These are phyloP conservation scores for Micrastur ruficollis DNA, from an alignment of 2,797 vertebrate genomes.

Conservation along the genomic window DNA sequence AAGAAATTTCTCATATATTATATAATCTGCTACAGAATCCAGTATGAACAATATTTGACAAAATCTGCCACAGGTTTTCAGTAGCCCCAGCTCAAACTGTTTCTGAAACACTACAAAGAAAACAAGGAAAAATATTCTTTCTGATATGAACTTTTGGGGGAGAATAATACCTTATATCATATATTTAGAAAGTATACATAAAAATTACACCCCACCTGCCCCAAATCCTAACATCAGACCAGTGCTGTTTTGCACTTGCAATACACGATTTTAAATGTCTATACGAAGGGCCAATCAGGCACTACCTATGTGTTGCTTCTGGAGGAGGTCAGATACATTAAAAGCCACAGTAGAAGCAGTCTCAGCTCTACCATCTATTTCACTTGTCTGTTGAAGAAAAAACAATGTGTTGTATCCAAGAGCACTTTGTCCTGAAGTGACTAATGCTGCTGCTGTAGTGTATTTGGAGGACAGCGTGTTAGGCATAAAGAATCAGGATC, in stretches of 20 bases:
- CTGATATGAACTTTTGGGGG: neutral
- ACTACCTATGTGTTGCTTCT: neutral
- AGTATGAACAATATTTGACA: neutral
- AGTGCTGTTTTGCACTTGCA: neutral
- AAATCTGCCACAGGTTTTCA: neutral
- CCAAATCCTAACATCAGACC: neutral
- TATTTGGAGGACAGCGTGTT: conserved; percentile 36
- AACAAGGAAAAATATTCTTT: neutral
- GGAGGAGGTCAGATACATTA: neutral
- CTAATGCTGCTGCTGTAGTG: neutral
- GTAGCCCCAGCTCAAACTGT: neutral
- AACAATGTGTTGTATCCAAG: neutral
- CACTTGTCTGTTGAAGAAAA: conserved; percentile 20
- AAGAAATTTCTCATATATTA: neutral
- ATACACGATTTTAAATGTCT: neutral
- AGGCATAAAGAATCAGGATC: conserved; percentile 47
- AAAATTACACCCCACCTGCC: neutral
- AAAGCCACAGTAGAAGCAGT: neutral
- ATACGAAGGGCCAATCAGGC: neutral
- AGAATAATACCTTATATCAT: neutral
- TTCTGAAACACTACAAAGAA: neutral
- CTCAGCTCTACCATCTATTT: conserved; percentile 10
- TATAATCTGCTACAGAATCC: neutral
- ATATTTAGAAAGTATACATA: neutral
- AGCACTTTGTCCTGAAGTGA: conserved; percentile 35